These are phyloP conservation scores for Vimba vimba DNA, from an alignment of 2,113 vertebrate species.

Conservation along the genomic window DNA sequence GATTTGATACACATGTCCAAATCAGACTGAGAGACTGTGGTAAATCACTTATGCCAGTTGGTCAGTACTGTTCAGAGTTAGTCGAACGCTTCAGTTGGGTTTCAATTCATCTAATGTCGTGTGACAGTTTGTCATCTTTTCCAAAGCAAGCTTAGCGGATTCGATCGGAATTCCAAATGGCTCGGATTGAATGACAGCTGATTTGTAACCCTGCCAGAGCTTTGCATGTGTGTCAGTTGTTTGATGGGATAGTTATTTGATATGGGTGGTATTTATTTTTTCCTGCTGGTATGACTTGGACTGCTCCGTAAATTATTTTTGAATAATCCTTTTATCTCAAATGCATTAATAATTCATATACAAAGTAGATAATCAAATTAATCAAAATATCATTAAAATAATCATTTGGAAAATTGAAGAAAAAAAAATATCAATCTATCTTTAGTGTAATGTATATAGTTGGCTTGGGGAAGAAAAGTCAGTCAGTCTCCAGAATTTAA, in stretches of 20 bases:
- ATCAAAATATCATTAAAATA: background rate
- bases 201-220: constrained; percentile 36
- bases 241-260: constrained; percentile 31
- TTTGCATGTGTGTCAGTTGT: constrained; percentile 14
- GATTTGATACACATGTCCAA: constrained; percentile 41
- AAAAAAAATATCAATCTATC: too few species aligned
- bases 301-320: background rate
- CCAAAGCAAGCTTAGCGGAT: constrained; percentile 44
- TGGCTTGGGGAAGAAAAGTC: background rate
- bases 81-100: constrained; percentile 43
- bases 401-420: background rate
- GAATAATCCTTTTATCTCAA: background rate
- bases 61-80: constrained; percentile 40
- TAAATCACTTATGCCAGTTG: constrained; percentile 33
- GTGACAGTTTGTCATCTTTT: constrained; percentile 46
- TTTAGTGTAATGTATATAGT: too few species aligned
- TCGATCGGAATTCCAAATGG: constrained; percentile 26
- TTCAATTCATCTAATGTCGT: constrained; percentile 49
- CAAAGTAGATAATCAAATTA: background rate
- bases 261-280: constrained; percentile 17
- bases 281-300: background rate
- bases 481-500: constrained; percentile 10
- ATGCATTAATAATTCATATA: background rate
- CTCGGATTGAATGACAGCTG: constrained; percentile 45
- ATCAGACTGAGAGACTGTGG: constrained; percentile 36